Evolutionary conservation across 2,888 invertebrate species (phyloP), one percentile per base, ranked within the genome.

Genomic region (Eilema depressum): DNA sequence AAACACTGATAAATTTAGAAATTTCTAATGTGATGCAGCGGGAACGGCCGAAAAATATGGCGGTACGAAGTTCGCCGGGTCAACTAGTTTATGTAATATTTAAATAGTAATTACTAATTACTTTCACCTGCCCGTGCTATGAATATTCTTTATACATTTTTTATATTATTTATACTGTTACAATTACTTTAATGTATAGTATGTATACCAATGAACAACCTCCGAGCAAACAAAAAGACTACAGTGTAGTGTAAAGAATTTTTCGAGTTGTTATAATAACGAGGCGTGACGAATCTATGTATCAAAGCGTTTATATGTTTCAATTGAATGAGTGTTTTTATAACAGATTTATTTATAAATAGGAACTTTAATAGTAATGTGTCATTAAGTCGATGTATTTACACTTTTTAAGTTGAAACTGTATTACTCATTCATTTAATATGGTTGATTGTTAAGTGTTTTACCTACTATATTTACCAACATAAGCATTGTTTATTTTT

Each of bases 141-240:
- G n/a, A n/a, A 33, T 26, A 7, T 33, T 33, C 2, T 33, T 37
- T 23, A 33, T 25, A 25, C 1, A 37, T 17, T 53, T n/a, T 20
- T n/a, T n/a, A 53, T 53, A 53, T n/a, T 53, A 53, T 53, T n/a
- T 53, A n/a, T 53, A 53, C 10, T n/a, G n/a, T 53, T 2, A 53
- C 53, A 53, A n/a, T 53, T 53, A 53, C 53, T 53, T 53, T 53
- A 10, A 53, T 53, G 5, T n/a, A 53, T n/a, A n/a, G n/a, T n/a
- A n/a, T n/a, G n/a, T n/a, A 3, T 53, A 53, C 53, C 53, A 53
- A 53, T 79, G 78, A 77, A 77, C 81, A 83, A 83, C 82, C 86
- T 81, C 78, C 73, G 76, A 80, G 76, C 81, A 82, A 88, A 86
- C 85, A 85, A 83, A 84, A 79, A 80, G 75, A 79, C 78, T 75